Conservation (phyloP, 1,140 invertebrate genomes). For the Drosophila obscura region DNA sequence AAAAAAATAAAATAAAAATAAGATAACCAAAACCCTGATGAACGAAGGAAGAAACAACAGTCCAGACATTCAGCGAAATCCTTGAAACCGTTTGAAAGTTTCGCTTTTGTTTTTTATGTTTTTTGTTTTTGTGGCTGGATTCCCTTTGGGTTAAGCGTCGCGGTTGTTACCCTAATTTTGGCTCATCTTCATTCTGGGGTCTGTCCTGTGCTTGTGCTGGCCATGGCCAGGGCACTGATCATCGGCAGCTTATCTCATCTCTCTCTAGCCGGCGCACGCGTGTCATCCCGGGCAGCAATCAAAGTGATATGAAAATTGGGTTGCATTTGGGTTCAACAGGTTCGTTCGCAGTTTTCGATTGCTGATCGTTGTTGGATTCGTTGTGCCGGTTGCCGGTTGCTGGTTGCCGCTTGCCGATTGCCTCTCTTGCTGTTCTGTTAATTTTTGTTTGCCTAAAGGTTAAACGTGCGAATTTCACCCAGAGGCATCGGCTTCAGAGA, state of each 20-base stretch:
- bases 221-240: conserved; percentile 25
- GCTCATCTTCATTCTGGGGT: conserved; percentile 53
- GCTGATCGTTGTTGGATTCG: conserved; percentile 26
- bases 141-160: conserved; percentile 18
- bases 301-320: conserved; percentile 81
- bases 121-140: conserved; percentile 1
- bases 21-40: background rate
- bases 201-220: background rate
- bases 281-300: conserved; percentile 81
- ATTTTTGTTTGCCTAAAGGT: conserved; percentile 77
- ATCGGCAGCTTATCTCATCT: conserved; percentile 67
- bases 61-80: conserved; percentile 46
- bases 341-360: conserved; percentile 65
- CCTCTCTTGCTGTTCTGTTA: conserved; percentile 45
- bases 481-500: conserved; percentile 48
- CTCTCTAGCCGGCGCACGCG: conserved; percentile 72
- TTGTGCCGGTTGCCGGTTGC: no score
- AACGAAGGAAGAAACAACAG: conserved; percentile 2
- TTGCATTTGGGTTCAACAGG: conserved; percentile 80
- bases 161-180: conserved; percentile 74
- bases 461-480: conserved; percentile 83
- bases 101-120: conserved; percentile 57
- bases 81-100: conserved; percentile 81
- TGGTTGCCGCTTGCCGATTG: no score
- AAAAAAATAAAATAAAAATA: background rate